Evolutionary conservation across 2,888 invertebrate genomes (phyloP).

Genomic region (Heliconius hortense): DNA sequence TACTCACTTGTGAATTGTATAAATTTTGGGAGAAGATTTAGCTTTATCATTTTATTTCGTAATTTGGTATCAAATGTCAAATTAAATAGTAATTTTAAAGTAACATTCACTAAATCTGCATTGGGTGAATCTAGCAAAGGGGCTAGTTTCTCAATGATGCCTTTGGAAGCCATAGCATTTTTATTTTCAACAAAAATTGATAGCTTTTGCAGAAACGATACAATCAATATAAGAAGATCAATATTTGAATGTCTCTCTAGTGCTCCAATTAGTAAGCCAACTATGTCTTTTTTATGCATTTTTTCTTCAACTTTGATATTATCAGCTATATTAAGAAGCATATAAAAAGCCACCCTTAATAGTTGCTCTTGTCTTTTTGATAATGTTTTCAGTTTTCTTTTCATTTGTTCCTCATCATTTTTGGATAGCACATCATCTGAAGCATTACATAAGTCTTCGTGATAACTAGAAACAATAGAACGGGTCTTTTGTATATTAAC

Average conservation of each 20-base stretch:
- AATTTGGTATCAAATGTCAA: constrained; percentile 96
- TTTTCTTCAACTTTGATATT: constrained; percentile 98
- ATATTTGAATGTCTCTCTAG: constrained; percentile 93
- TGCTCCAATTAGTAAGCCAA: constrained; percentile 92
- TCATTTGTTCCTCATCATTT: constrained; percentile 89
- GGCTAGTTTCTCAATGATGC: constrained; percentile 91
- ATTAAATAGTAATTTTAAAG: constrained; percentile 95
- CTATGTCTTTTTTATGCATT: constrained; percentile 96
- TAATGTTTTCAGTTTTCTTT: constrained; percentile 88
- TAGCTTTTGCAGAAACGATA: constrained; percentile 97
- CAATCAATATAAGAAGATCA: constrained; percentile 93
- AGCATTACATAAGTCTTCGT: constrained; percentile 83
- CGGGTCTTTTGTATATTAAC: constrained; percentile 81
- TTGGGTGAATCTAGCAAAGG: constrained; percentile 87
- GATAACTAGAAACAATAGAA: constrained; percentile 85
- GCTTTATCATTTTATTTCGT: constrained; percentile 93
- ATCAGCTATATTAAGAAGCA: constrained; percentile 97
- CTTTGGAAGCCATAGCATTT: constrained; percentile 92
- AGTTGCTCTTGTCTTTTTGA: constrained; percentile 97
- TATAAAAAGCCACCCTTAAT: constrained; percentile 93
- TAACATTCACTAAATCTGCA: constrained; percentile 89
- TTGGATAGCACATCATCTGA: constrained; percentile 74
- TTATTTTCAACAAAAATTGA: constrained; percentile 97
- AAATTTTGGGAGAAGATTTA: constrained; percentile 93
- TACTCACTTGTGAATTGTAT: constrained; percentile 91